These are phyloP conservation scores for Pandion haliaetus DNA, from an alignment of 2,113 vertebrate species.

Conservation along the genomic window DNA sequence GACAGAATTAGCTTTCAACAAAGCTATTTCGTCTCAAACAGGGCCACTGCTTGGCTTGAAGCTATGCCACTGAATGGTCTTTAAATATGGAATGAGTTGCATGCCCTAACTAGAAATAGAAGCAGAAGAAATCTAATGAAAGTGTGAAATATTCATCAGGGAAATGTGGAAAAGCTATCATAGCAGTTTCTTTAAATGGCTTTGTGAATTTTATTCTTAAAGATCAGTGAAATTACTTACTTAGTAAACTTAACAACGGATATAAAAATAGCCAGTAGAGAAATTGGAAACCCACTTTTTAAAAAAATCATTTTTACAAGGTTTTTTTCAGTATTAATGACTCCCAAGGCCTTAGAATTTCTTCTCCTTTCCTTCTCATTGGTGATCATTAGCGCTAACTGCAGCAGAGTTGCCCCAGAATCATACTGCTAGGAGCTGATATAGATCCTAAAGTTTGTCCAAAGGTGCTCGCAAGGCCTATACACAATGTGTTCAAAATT, in stretches of 20 bases:
- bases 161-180: slow-evolving; percentile 46
- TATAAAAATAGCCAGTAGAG: slow-evolving; percentile 30
- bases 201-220: slow-evolving; percentile 51
- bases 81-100: slow-evolving; percentile 47
- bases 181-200: slow-evolving; percentile 56
- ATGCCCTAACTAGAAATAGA: slow-evolving; percentile 2
- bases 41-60: not conserved
- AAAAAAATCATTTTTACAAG: not conserved
- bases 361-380: not conserved
- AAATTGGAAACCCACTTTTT: not conserved
- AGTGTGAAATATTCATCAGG: slow-evolving; percentile 40
- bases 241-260: slow-evolving; percentile 8
- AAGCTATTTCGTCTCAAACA: not conserved
- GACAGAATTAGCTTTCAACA: not conserved
- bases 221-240: slow-evolving; percentile 34
- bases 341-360: not conserved
- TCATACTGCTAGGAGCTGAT: not conserved
- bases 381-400: not conserved
- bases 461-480: not conserved
- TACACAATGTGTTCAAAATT: not conserved
- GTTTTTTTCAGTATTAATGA: not conserved
- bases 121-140: slow-evolving; percentile 5
- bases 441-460: not conserved
- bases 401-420: not conserved
- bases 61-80: not conserved